phyloP scores from a whole-genome alignment of 2,113 vertebrate genomes.

The Phasianus colchicus region DNA sequence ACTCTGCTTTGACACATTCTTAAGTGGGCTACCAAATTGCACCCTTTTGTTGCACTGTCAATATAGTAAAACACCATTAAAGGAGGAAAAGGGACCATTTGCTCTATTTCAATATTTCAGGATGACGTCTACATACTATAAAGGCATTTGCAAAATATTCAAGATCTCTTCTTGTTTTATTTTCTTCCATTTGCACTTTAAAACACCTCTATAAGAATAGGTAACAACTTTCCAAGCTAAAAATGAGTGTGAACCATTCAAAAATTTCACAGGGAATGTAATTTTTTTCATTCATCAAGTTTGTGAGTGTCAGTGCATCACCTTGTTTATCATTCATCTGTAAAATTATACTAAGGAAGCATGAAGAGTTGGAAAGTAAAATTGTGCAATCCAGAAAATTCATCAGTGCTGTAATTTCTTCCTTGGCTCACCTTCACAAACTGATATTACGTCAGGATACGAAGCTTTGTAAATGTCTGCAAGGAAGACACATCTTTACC shows the following conservation, averaged over 20 bases:
- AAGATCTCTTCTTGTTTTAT: not conserved
- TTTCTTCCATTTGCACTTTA: conserved; percentile 33
- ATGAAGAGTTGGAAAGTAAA: not conserved
- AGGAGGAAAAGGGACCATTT: not conserved
- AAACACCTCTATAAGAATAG: not conserved
- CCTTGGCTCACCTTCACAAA: not conserved
- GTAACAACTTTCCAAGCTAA: conserved; percentile 27
- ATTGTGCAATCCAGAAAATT: not conserved
- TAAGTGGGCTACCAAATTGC: not conserved
- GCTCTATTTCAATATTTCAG: not conserved
- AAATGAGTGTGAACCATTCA: conserved; percentile 34
- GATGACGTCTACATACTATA: not conserved
- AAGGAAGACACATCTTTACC: not conserved
- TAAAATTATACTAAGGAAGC: conserved; percentile 2
- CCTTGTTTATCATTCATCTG: not conserved
- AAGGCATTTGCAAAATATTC: not conserved
- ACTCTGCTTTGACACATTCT: not conserved
- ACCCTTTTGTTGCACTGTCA: not conserved
- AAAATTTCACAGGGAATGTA: not conserved
- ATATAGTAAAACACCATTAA: not conserved
- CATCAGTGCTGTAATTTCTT: not conserved
- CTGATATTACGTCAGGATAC: not conserved
- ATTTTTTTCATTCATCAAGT: conserved; percentile 2
- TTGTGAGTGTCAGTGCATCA: not conserved
- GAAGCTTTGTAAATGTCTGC: not conserved